Evolutionary conservation across 2,113 vertebrate genomes (phyloP), one percentile per base, ranked within the genome.

Genomic region (Nibea coibor): DNA sequence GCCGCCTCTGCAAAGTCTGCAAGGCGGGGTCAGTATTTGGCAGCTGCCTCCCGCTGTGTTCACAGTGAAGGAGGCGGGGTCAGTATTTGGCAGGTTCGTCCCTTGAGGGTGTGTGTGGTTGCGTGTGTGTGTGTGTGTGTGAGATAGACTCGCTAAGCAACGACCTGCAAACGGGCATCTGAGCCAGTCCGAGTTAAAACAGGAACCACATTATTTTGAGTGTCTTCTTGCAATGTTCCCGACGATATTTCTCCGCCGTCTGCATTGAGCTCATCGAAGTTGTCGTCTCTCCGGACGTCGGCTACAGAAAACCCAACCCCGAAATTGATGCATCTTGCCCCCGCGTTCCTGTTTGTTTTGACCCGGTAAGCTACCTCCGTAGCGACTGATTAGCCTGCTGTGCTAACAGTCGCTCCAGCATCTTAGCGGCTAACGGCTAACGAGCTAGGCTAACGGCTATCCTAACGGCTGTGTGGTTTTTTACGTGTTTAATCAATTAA

Each of bases 341-440:
- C 50, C 68, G 68, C 88, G 82, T 72, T 85, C 59, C 92, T 92
- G 91, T 77, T 89, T 87, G 93, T 84, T 92, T 94, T 94, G 92
- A 94, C 91, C 94, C 91, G 95, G 95, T 96, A 93, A 93, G 94
- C 80, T 85, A 76, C 81, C 75, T 2, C 65, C 72, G 35, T 54
- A 75, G 83, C 78, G 31, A 3, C 83, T 39, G 63, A 76, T 89
- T 92, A 93, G 91, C 92, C 74, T 45, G 19, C 70, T 1, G 2
- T 67, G 89, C 91, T 91, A 91, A 82, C 74, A 67, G 73, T 31
- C 28, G 28, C 22, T 78, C 80, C 76, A 75, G 87, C 89, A 90
- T 91, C 85, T 85, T 26, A 35, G 70, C 15, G 54, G 89, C 90
- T 83, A 82, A 48, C 66, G 6, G 82, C 59, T 91, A 89, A 69